Evolutionary conservation across 2,113 vertebrate genomes (phyloP), one percentile per base, ranked within the genome.

Genomic region (Gambusia holbrooki): DNA sequence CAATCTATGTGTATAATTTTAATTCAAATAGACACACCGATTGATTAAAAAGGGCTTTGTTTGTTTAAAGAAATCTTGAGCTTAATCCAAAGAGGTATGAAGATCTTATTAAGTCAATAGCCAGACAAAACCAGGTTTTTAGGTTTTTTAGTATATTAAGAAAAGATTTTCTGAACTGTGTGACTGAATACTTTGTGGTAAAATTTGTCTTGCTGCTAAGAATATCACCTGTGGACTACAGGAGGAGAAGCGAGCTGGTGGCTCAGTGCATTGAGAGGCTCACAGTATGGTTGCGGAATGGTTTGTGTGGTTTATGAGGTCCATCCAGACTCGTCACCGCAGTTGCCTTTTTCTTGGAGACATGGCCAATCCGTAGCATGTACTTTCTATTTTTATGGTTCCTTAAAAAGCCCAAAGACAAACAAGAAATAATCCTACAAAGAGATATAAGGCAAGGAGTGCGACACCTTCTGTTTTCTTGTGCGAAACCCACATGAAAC

Each of bases 131-230:
- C 28, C 60, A 11, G 12, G 25, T 7, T 42, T 29, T 17, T 12
- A 35, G 64, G 58, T 61, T 14, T 12, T 11, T 12, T 11, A 51
- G 51, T 48, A 5, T 33, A 37, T 37, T 13, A 42, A 37, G 65
- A 63, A 79, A 17, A 68, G 13, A 40, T 13, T n/a, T 40, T 15
- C 60, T 68, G 74, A 45, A n/a, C 35, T 66, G 28, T 25, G 9
- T 58, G 60, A 37, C 72, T 80, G 80, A 87, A 90, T 87, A 60
- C 88, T 92, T 89, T 88, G 76, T 67, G 66, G 60, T 77, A 73
- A 88, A 78, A 91, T 88, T 87, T 88, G 65, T 85, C 69, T 80
- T 75, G 19, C 33, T 74, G 79, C 84, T 93, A 84, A 90, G 86
- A 92, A 93, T 82, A 91, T 87, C 27, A 87, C 83, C 84, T 88